Evolutionary conservation across 2,113 vertebrate genomes (phyloP).

Genomic region (Podarcis muralis): DNA sequence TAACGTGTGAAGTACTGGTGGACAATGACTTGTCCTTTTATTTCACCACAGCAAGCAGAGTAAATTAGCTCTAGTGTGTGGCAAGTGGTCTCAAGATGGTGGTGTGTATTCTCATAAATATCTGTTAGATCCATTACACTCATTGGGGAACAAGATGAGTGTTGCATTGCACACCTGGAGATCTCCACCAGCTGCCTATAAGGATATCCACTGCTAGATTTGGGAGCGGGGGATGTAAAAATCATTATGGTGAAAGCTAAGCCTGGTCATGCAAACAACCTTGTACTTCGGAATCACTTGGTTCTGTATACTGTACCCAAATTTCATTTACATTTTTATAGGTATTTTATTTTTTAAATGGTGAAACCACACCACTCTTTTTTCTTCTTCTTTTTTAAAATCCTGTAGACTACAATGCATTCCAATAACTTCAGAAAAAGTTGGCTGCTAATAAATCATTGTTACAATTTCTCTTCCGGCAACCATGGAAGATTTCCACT

Average conservation of each 20-base stretch:
- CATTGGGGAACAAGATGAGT: background rate
- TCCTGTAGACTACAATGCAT: slow-evolving; percentile 5
- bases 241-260: background rate
- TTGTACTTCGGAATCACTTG: slow-evolving; percentile 30
- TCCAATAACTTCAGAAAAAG: background rate
- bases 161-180: background rate
- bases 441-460: background rate
- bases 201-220: background rate
- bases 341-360: slow-evolving; percentile 41
- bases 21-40: background rate
- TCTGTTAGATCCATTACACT: background rate
- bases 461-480: slow-evolving; percentile 13
- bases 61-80: background rate
- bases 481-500: background rate
- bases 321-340: slow-evolving; percentile 15
- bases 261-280: slow-evolving; percentile 12
- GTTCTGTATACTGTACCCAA: background rate
- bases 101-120: background rate
- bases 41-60: background rate
- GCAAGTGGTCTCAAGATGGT: background rate
- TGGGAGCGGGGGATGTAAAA: background rate
- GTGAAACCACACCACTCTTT: background rate
- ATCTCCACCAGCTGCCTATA: background rate
- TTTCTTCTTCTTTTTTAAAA: background rate
- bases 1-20: background rate